Conservation (phyloP, 1,140 invertebrate species). For the Acyrthosiphon pisum region DNA sequence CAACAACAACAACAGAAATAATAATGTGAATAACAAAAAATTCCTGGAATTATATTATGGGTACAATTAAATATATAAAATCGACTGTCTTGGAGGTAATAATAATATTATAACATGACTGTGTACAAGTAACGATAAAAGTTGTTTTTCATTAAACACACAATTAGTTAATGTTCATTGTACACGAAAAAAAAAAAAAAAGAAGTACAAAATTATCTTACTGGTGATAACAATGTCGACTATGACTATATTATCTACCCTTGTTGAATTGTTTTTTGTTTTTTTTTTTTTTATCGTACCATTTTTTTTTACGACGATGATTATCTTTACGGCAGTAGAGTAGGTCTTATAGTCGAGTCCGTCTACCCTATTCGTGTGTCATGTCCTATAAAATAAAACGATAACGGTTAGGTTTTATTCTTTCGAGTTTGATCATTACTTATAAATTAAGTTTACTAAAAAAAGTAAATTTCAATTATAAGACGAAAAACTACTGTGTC, state of each 20-base stretch:
- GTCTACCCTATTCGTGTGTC: not conserved
- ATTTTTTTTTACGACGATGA: not conserved
- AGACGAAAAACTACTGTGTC: not conserved
- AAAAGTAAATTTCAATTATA: not conserved
- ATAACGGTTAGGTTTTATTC: not conserved
- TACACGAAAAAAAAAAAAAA: not conserved
- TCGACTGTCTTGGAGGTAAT: not conserved
- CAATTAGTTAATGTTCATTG: not conserved
- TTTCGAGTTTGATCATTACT: not conserved
- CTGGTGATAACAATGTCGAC: not conserved
- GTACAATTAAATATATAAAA: not conserved
- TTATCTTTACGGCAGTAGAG: not conserved
- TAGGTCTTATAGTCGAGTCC: not conserved
- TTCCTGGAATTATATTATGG: fast-evolving
- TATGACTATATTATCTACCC: not conserved
- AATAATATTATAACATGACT: not conserved
- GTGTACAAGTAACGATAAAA: not conserved
- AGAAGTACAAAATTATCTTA: not conserved
- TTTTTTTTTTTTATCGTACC: not conserved
- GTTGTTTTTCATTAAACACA: not conserved
- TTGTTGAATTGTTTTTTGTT: constrained; percentile 11
- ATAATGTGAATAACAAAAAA: not conserved
- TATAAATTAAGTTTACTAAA: not conserved
- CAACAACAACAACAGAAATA: too few species aligned
- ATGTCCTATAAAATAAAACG: not conserved